Evolutionary conservation across 2,888 invertebrate species (phyloP).

Genomic region (Panzeria rudis): DNA sequence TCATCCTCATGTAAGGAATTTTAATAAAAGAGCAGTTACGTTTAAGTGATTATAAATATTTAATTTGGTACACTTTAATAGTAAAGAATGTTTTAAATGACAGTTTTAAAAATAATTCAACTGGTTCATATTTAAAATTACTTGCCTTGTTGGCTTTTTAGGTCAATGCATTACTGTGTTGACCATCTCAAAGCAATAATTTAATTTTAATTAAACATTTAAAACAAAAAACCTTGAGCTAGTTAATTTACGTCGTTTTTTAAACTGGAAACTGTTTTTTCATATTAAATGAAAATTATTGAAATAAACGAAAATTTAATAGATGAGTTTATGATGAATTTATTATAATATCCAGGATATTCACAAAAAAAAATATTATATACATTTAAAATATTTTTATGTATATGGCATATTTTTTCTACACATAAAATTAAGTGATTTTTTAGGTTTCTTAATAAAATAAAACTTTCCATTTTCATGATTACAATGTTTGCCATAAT

Average conservation of each 20-base stretch:
- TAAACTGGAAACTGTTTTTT: too few relatives aligned
- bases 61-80: not conserved
- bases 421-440: too few relatives aligned
- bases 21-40: not conserved
- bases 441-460: not conserved
- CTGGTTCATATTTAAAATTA: conserved; percentile 28
- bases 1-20: not conserved
- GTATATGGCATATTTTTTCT: too few relatives aligned
- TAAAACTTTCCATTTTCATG: not conserved
- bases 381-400: too few relatives aligned
- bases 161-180: conserved; percentile 34
- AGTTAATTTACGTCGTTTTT: not conserved
- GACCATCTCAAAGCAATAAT: conserved; percentile 18
- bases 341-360: too few relatives aligned
- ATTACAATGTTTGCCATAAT: not conserved
- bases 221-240: conserved; percentile 29
- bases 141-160: conserved; percentile 22
- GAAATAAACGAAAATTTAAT: too few relatives aligned
- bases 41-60: conserved; percentile 5
- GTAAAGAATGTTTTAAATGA: not conserved
- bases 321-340: too few relatives aligned
- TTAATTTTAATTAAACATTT: conserved; percentile 33
- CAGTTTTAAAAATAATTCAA: conserved; percentile 28
- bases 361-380: too few relatives aligned
- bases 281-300: too few relatives aligned